These are phyloP conservation scores for Gallinago jamesoni DNA, from an alignment of 2,113 vertebrate species.

Conservation along the genomic window DNA sequence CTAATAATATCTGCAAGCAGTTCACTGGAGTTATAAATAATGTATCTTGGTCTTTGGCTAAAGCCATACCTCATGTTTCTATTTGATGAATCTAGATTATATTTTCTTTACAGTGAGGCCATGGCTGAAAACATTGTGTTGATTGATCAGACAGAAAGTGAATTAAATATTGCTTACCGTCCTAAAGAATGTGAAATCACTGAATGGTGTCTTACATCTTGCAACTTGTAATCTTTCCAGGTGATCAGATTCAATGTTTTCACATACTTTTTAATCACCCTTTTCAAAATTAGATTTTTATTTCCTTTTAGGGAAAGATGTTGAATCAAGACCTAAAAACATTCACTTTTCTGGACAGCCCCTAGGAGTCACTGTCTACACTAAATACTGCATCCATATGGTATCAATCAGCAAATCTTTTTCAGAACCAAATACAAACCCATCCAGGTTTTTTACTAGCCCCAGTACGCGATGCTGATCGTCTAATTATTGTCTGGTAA, in stretches of 20 bases:
- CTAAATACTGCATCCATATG: background rate
- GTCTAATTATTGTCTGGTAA: background rate
- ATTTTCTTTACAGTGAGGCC: background rate
- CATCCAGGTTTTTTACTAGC: background rate
- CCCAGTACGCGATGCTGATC: background rate
- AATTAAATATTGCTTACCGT: background rate
- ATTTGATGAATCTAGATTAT: background rate
- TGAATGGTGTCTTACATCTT: background rate
- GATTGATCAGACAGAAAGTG: background rate
- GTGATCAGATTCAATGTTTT: background rate
- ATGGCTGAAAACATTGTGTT: background rate
- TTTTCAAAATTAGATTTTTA: background rate
- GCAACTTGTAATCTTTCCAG: background rate
- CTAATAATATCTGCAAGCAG: background rate
- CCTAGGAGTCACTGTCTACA: background rate
- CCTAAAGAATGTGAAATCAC: background rate
- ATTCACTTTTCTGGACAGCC: background rate
- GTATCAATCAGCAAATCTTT: background rate
- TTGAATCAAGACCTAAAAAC: background rate
- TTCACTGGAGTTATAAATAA: constrained; percentile 52
- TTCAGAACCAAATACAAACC: background rate
- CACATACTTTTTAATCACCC: background rate
- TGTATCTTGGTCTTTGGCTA: background rate
- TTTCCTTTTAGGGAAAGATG: background rate
- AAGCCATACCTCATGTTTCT: background rate